Percentiles rank a stretch among this genome's conserved stretches.
These are phyloP conservation scores for Hyperopisus bebe DNA, from an alignment of 2,113 vertebrate genomes.

Conservation along the genomic window DNA sequence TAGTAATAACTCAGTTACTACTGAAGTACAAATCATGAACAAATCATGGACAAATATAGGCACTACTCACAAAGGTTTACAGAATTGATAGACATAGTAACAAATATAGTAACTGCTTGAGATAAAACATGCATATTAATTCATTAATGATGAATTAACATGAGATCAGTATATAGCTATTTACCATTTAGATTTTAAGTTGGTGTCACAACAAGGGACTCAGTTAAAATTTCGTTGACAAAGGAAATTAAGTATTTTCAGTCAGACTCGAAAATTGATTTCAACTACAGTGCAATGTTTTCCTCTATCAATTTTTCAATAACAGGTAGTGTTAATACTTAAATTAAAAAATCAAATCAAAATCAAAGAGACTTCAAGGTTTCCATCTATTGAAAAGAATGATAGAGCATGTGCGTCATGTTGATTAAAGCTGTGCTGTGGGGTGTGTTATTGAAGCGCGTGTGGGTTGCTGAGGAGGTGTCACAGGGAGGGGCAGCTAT, in stretches of 20 bases:
- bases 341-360: not conserved
- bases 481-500: not conserved
- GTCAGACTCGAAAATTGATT: not conserved
- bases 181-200: not conserved
- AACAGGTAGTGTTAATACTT: not conserved
- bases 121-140: not conserved
- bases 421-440: not conserved
- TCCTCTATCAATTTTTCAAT: not conserved
- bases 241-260: not conserved
- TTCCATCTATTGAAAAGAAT: not conserved
- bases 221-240: too few species aligned
- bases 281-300: not conserved
- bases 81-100: not conserved
- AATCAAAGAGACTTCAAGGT: not conserved
- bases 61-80: not conserved
- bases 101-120: not conserved
- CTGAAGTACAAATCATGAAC: not conserved
- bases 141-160: not conserved
- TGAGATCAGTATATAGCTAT: not conserved
- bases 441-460: not conserved
- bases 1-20: not conserved
- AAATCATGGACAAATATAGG: not conserved
- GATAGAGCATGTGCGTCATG: not conserved
- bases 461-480: not conserved
- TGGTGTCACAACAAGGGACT: too few species aligned